A percentile compares a stretch with the other conserved stretches of the same genome.
Evolutionary conservation across 2,113 vertebrate genomes (phyloP).

Genomic region (Sphyrna mokarran): DNA sequence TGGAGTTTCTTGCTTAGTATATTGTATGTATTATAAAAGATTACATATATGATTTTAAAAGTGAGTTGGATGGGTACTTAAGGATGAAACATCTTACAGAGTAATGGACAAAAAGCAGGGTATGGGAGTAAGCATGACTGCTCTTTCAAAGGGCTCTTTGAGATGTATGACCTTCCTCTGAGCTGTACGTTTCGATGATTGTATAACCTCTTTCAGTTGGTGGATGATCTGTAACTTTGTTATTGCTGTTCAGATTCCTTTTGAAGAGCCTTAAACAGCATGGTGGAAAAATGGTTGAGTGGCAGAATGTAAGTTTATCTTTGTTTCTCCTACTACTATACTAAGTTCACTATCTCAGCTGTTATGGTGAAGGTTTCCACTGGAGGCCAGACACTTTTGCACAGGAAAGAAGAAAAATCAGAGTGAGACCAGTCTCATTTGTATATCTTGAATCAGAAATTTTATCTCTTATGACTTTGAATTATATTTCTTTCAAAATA

Average conservation of each 20-base stretch:
- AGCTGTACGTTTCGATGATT: background rate
- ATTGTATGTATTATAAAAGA: background rate
- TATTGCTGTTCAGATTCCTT: background rate
- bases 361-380: background rate
- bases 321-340: conserved; percentile 3
- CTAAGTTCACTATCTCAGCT: background rate
- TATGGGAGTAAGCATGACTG: background rate
- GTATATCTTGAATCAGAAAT: background rate
- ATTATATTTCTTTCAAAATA: background rate
- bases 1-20: background rate
- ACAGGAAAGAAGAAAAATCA: background rate
- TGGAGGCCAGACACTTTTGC: background rate
- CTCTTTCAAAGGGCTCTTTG: background rate
- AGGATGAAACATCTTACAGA: background rate
- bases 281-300: background rate
- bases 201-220: background rate
- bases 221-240: conserved; percentile 6
- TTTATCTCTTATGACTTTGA: background rate
- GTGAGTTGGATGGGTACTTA: background rate
- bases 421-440: background rate
- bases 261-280: conserved; percentile 7
- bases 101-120: background rate
- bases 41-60: background rate
- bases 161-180: background rate
- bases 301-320: conserved; percentile 11